These are phyloP conservation scores for Netelia inedita DNA, from an alignment of 2,888 invertebrate species.

Conservation along the genomic window DNA sequence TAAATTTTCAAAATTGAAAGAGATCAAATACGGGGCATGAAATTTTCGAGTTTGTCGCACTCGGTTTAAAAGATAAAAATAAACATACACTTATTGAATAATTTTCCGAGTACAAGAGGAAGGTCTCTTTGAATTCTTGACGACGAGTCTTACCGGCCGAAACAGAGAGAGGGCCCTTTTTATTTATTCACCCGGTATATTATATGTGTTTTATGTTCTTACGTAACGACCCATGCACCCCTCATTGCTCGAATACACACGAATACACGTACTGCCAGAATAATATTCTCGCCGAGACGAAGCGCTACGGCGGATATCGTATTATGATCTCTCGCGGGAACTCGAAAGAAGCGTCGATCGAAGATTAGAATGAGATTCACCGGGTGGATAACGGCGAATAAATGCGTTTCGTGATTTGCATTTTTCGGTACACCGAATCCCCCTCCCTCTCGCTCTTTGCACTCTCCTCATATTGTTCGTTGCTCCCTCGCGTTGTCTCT, in stretches of 20 bases:
- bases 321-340: conserved; percentile 56
- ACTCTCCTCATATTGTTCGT: conserved; percentile 31
- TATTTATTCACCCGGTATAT: conserved; percentile 49
- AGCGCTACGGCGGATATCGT: conserved; percentile 55
- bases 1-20: too few species aligned
- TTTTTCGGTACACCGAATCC: conserved; percentile 67
- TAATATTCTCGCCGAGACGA: conserved; percentile 18
- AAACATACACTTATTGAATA: conserved; percentile 39
- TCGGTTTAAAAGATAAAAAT: not conserved
- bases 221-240: conserved; percentile 16
- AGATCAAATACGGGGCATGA: too few species aligned
- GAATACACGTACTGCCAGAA: not conserved
- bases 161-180: conserved; percentile 7
- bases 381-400: conserved; percentile 68
- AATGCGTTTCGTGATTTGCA: conserved; percentile 74
- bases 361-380: conserved; percentile 69
- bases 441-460: conserved; percentile 21
- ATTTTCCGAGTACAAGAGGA: not conserved
- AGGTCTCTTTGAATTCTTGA: conserved; percentile 39
- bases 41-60: not conserved
- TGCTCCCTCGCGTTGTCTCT: conserved; percentile 24
- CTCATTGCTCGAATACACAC: conserved; percentile 26
- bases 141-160: conserved; percentile 17
- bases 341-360: conserved; percentile 66
- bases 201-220: not conserved